phyloP scores from a whole-genome alignment of 2,888 invertebrate species.

The Leptodirus hochenwartii region DNA sequence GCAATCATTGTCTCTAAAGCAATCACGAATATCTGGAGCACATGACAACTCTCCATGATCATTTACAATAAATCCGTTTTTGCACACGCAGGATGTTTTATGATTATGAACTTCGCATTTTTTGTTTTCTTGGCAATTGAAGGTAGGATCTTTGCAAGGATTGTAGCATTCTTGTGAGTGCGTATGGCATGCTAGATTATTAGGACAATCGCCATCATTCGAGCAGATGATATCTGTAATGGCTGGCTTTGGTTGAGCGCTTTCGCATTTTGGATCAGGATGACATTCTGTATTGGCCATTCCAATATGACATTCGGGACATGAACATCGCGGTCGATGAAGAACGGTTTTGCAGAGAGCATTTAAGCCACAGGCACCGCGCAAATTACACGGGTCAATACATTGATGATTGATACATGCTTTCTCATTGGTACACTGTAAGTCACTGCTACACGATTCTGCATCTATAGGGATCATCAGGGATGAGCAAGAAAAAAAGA shows the following conservation, averaged over 20 bases:
- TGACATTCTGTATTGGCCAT: slow-evolving; percentile 62
- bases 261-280: slow-evolving; percentile 61
- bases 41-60: slow-evolving; percentile 76
- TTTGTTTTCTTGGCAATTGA: slow-evolving; percentile 63
- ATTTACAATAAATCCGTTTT: slow-evolving; percentile 73
- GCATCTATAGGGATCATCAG: slow-evolving; percentile 23
- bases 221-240: slow-evolving; percentile 39
- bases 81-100: slow-evolving; percentile 72
- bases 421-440: slow-evolving; percentile 82
- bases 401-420: slow-evolving; percentile 83
- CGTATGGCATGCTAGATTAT: slow-evolving; percentile 53
- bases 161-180: slow-evolving; percentile 56
- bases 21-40: slow-evolving; percentile 60
- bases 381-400: slow-evolving; percentile 75
- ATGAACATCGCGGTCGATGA: slow-evolving; percentile 74
- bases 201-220: slow-evolving; percentile 51
- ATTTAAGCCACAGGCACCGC: slow-evolving; percentile 77
- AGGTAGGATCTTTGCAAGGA: slow-evolving; percentile 51
- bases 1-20: slow-evolving; percentile 65
- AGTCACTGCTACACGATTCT: slow-evolving; percentile 78
- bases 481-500: slow-evolving; percentile 30
- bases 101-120: slow-evolving; percentile 78
- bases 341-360: slow-evolving; percentile 71
- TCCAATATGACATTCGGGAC: slow-evolving; percentile 75
- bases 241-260: slow-evolving; percentile 37